A percentile compares a stretch with the other conserved stretches of the same genome.
These are phyloP conservation scores for Acromyrmex echinatior DNA, from an alignment of 1,140 invertebrate species.

Conservation along the genomic window DNA sequence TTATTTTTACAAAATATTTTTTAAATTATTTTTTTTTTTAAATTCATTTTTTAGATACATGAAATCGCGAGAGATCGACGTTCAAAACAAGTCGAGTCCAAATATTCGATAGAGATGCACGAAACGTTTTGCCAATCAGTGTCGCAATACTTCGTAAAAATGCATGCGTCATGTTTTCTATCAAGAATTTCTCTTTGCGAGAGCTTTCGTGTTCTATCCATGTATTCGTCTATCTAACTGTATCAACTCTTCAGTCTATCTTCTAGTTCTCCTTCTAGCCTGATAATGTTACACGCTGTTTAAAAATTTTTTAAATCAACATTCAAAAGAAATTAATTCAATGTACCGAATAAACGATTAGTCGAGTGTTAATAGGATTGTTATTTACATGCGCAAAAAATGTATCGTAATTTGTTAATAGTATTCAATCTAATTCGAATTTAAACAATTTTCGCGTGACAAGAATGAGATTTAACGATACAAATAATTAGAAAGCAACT, in stretches of 20 bases:
- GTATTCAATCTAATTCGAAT: not conserved
- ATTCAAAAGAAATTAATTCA: slow-evolving; percentile 8
- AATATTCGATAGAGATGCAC: slow-evolving; percentile 1
- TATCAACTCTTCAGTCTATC: slow-evolving; percentile 10
- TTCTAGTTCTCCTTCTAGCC: slow-evolving; percentile 26
- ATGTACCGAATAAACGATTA: not conserved
- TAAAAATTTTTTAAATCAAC: slow-evolving; percentile 12
- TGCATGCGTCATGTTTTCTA: slow-evolving; percentile 44
- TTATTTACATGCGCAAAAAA: slow-evolving; percentile 30
- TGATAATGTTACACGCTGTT: slow-evolving; percentile 28
- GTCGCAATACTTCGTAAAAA: slow-evolving; percentile 32
- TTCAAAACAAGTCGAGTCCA: slow-evolving; percentile 10
- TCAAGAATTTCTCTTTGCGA: slow-evolving; percentile 46
- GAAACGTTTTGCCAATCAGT: slow-evolving; percentile 58
- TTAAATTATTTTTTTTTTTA: not conserved
- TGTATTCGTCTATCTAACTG: slow-evolving; percentile 26
- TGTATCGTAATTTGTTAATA: not conserved
- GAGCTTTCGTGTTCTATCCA: slow-evolving; percentile 2
- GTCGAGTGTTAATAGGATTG: not conserved
- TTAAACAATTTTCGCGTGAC: slow-evolving; percentile 7
- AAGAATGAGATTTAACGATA: slow-evolving; percentile 13
- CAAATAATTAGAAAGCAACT: slow-evolving; percentile 17
- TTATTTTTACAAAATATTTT: slow-evolving; percentile 20
- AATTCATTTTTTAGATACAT: slow-evolving; percentile 15
- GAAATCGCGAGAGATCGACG: not conserved